phyloP scores from a whole-genome alignment of 2,888 invertebrate genomes.

The Hirtodrosophila alboralis region DNA sequence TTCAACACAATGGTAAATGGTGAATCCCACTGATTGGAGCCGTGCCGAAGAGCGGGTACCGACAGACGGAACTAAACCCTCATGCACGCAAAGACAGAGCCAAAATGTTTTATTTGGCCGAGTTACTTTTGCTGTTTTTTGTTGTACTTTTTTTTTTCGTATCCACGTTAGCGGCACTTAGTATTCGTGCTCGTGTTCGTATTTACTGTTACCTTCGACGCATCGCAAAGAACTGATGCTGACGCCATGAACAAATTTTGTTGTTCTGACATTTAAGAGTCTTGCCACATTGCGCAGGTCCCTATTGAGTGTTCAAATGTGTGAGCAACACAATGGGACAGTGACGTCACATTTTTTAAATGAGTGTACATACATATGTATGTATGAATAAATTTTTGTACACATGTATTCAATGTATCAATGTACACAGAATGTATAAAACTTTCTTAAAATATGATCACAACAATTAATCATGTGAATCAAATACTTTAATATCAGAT shows the following conservation, averaged over 20 bases:
- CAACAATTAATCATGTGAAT: no score
- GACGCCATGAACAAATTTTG: slow-evolving; percentile 11
- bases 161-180: slow-evolving; percentile 3
- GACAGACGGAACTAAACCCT: not conserved
- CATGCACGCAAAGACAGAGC: slow-evolving; percentile 3
- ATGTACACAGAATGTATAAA: no score
- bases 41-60: not conserved
- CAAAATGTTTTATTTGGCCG: slow-evolving; percentile 13
- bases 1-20: slow-evolving; percentile 49
- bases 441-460: no score
- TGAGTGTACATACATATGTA: not conserved
- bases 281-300: slow-evolving; percentile 35
- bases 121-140: slow-evolving; percentile 8
- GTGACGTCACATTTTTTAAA: slow-evolving; percentile 14
- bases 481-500: no score
- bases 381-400: not conserved
- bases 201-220: slow-evolving; percentile 51
- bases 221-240: slow-evolving; percentile 52
- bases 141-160: slow-evolving; percentile 20
- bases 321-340: slow-evolving; percentile 1
- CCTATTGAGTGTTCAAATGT: not conserved
- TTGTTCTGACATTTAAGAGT: slow-evolving; percentile 17
- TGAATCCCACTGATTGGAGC: slow-evolving; percentile 8
- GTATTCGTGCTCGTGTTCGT: slow-evolving; percentile 11
- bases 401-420: no score